A percentile compares a stretch with the other conserved stretches of the same genome.
Conservation (phyloP, 2,113 vertebrate species). For the Paralichthys olivaceus region DNA sequence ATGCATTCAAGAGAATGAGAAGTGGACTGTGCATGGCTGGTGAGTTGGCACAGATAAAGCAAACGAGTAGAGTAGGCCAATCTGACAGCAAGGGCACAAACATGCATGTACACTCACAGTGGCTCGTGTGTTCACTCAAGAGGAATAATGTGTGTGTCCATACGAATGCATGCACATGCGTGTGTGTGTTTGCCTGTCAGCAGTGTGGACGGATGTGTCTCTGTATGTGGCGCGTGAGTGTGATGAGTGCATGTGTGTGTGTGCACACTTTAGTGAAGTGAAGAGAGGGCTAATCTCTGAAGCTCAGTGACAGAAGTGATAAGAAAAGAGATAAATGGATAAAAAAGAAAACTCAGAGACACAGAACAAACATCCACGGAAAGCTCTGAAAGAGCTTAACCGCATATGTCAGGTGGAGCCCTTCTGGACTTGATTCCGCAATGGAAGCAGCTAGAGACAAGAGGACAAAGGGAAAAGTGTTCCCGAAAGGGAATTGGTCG, state of each 20-base stretch:
- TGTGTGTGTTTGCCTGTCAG: not conserved
- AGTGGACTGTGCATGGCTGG: not conserved
- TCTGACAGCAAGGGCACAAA: constrained; percentile 24
- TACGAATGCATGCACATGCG: not conserved
- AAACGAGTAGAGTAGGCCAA: constrained; percentile 30
- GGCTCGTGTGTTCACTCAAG: constrained; percentile 16
- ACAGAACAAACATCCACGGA: no score
- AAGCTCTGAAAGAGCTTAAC: no score
- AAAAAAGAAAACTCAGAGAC: no score
- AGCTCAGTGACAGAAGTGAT: constrained; percentile 45
- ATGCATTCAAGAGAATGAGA: constrained; percentile 11
- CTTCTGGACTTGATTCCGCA: no score
- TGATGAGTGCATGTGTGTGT: constrained; percentile 1
- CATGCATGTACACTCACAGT: constrained; percentile 6
- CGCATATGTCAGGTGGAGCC: no score
- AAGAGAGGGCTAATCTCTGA: constrained; percentile 34
- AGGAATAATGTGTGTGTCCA: constrained; percentile 4
- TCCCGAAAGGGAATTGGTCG: no score
- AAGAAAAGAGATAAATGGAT: constrained; percentile 4
- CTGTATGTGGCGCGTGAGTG: not conserved
- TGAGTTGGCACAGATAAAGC: constrained; percentile 44
- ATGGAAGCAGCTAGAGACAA: no score
- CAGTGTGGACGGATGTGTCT: not conserved
- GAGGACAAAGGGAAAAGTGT: no score
- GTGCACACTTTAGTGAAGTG: constrained; percentile 26